Evolutionary conservation across 2,888 invertebrate species (phyloP).

Genomic region (Hesperia comma): DNA sequence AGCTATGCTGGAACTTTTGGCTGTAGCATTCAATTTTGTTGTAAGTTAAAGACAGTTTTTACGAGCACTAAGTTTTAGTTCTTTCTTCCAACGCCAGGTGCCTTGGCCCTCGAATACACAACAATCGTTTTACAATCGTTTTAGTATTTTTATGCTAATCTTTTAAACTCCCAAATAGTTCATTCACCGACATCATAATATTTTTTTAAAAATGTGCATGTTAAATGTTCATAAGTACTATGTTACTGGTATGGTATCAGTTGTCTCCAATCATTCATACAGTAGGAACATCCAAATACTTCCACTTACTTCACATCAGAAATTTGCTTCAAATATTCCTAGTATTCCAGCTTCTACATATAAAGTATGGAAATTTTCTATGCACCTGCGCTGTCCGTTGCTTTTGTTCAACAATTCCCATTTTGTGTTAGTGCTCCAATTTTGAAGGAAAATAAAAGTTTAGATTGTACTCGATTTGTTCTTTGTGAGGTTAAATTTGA

Average conservation of each 20-base stretch:
- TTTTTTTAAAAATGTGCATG: too few species aligned
- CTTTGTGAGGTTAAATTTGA: too few species aligned
- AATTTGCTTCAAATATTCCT: conserved; percentile 8
- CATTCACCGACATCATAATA: too few species aligned
- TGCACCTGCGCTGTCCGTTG: conserved; percentile 7
- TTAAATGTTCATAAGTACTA: too few species aligned
- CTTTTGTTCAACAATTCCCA: not conserved
- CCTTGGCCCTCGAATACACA: not conserved
- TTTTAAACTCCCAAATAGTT: too few species aligned
- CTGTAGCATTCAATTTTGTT: conserved; percentile 1
- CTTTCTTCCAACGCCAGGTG: not conserved
- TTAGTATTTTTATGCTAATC: too few species aligned
- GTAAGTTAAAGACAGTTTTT: not conserved
- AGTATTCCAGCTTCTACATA: not conserved
- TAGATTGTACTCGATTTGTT: not conserved
- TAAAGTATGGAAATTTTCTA: not conserved
- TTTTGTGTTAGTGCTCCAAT: not conserved
- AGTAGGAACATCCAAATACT: conserved; percentile 12
- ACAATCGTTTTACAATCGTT: too few species aligned
- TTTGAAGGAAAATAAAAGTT: not conserved
- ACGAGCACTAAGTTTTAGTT: not conserved
- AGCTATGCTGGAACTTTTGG: conserved; percentile 10
- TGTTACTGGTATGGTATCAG: too few species aligned
- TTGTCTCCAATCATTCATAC: not conserved
- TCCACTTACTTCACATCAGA: conserved; percentile 5